Evolutionary conservation across 2,113 vertebrate species (phyloP), one percentile per base, ranked within the genome.

Genomic region (Dromaius novaehollandiae): DNA sequence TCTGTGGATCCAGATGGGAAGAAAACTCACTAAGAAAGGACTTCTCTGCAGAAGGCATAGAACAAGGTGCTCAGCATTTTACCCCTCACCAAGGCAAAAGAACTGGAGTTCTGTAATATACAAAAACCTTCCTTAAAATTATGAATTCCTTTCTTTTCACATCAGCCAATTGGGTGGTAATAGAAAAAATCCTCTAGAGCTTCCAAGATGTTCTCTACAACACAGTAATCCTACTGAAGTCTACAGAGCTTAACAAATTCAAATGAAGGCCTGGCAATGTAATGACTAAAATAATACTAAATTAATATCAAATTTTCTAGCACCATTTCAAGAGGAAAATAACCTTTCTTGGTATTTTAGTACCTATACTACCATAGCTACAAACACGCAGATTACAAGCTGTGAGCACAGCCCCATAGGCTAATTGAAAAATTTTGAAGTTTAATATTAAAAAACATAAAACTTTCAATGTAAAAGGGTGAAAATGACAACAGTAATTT

Each of bases 371-470:
- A n/a, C 10, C 60, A 64, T 11, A 83, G 34, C 22, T 65, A 63
- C n/a, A 56, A 92, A 48, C 4, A 26, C 9, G 32, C 0, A 0
- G 15, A 24, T 61, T 78, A 21, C 28, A 73, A 42, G 68, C 24
- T 36, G 6, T 21, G 17, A 34, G 1, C 16, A 13, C 6, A 13
- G 61, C 20, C 61, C 42, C 68, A 48, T 16, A 51, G 69, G 17
- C 30, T 25, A 30, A 26, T 8, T 56, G 46, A n/a, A 82, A 78
- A 24, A 30, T 13, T 0, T 3, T 4, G 2, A 16, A 3, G 7
- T 20, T 56, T n/a, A 32, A 26, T 38, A n/a, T n/a, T 11, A 30
- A 68, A 83, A 60, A 17, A 5, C 6, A 7, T 30, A 8, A 74
- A 69, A 44, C 8, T 24, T 75, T 75, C 6, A 69, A 84, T 69